Conservation (phyloP, 2,888 invertebrate genomes). For the Crepidodera aurea region DNA sequence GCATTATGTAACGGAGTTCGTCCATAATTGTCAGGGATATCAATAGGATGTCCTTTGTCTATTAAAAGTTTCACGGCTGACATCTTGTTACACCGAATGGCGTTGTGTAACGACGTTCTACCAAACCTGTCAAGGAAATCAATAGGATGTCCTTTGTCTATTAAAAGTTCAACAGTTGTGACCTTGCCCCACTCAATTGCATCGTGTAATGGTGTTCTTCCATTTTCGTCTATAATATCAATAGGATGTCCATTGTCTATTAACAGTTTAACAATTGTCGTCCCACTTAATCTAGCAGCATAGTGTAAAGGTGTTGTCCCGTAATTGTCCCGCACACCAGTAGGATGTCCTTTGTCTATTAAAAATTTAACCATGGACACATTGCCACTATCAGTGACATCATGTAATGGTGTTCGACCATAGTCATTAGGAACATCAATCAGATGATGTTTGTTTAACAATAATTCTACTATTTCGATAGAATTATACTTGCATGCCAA, state of each 20-base stretch:
- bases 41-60: background rate
- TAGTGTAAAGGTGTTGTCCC: slow-evolving; percentile 10
- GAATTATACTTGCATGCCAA: background rate
- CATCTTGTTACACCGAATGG: background rate
- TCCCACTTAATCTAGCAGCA: background rate
- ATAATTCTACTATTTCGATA: background rate
- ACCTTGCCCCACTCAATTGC: background rate
- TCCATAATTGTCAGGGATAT: background rate
- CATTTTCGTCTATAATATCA: background rate
- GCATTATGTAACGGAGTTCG: slow-evolving; percentile 1
- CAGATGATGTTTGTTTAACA: background rate
- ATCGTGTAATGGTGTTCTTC: slow-evolving; percentile 7
- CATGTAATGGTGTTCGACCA: background rate
- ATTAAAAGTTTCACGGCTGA: background rate
- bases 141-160: background rate
- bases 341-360: slow-evolving; percentile 1
- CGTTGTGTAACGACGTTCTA: background rate
- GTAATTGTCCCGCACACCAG: background rate
- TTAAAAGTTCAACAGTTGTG: background rate
- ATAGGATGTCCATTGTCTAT: background rate
- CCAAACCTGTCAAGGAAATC: background rate
- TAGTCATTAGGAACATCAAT: background rate
- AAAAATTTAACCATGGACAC: background rate
- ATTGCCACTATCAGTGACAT: background rate
- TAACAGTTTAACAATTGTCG: slow-evolving; percentile 1